Evolutionary conservation across 2,797 vertebrate genomes (phyloP).

Genomic region (Intellagama lesueurii): DNA sequence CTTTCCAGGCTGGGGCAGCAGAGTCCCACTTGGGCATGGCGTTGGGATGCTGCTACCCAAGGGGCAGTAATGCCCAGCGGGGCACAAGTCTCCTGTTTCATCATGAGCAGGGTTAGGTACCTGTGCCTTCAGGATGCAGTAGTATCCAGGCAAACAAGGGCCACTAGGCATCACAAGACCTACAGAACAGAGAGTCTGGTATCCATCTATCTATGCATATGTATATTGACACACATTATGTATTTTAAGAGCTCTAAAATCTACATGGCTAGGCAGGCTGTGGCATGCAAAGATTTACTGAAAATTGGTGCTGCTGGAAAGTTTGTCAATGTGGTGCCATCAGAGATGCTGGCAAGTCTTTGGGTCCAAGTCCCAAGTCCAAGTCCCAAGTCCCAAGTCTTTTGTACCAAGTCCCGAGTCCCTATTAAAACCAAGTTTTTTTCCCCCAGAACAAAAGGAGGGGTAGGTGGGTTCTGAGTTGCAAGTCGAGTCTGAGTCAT

Average conservation of each 20-base stretch:
- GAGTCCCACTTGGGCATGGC: conserved; percentile 82
- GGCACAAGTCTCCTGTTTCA: conserved; percentile 80
- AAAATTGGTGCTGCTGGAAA: conserved; percentile 36
- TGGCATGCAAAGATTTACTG: neutral
- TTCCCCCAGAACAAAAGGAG: too few species aligned
- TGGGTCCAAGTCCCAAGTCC: too few species aligned
- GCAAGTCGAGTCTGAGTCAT: too few species aligned
- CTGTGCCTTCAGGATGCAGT: conserved; percentile 80
- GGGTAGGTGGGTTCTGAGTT: too few species aligned
- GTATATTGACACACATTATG: neutral
- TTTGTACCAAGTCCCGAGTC: too few species aligned
- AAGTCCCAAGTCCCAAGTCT: too few species aligned
- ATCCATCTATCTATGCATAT: neutral
- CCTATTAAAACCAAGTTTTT: too few species aligned
- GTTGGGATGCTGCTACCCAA: conserved; percentile 79
- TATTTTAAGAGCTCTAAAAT: neutral
- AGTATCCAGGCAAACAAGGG: conserved; percentile 82
- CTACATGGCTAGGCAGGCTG: neutral
- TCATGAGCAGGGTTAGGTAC: conserved; percentile 75
- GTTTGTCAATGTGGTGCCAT: neutral
- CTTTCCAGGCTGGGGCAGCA: conserved; percentile 78
- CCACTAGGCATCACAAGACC: conserved; percentile 84
- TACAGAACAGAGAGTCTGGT: neutral
- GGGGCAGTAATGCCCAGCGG: conserved; percentile 84
- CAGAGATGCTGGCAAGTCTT: too few species aligned